phyloP scores from a whole-genome alignment of 2,113 vertebrate species.

The Oreocharis arfaki region DNA sequence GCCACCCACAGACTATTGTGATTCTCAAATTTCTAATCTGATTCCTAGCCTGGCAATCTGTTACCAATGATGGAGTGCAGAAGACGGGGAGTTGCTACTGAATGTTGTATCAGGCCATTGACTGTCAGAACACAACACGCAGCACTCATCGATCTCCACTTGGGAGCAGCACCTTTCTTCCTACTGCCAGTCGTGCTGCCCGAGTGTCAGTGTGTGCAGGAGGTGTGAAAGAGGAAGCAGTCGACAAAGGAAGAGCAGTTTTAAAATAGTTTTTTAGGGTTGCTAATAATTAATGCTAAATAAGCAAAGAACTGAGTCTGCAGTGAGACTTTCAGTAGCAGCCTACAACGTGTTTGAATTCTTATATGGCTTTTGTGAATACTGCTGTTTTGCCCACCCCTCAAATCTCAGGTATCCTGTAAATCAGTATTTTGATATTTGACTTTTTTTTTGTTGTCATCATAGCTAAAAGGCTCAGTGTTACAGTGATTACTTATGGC shows the following conservation, averaged over 20 bases:
- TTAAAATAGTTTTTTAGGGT: background rate
- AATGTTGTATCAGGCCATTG: background rate
- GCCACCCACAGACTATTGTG: background rate
- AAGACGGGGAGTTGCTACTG: background rate
- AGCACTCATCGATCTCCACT: background rate
- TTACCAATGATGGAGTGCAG: background rate
- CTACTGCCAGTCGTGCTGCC: background rate
- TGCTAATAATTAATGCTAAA: background rate
- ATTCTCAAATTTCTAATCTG: background rate
- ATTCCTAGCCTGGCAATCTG: background rate
- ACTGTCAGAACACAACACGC: background rate
- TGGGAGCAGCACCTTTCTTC: constrained; percentile 51
- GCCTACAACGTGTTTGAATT: background rate
- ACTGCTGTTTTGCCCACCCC: background rate
- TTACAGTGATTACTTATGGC: background rate
- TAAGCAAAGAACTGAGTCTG: background rate
- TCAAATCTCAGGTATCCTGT: background rate
- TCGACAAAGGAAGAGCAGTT: background rate
- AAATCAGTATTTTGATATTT: background rate
- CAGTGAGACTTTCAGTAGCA: background rate
- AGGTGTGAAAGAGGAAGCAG: background rate
- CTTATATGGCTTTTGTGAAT: background rate
- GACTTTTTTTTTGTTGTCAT: background rate
- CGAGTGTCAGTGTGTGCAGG: background rate
- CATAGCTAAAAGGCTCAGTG: background rate